These are phyloP conservation scores for Halictus quadricinctus DNA, from an alignment of 2,888 invertebrate genomes.

Conservation along the genomic window DNA sequence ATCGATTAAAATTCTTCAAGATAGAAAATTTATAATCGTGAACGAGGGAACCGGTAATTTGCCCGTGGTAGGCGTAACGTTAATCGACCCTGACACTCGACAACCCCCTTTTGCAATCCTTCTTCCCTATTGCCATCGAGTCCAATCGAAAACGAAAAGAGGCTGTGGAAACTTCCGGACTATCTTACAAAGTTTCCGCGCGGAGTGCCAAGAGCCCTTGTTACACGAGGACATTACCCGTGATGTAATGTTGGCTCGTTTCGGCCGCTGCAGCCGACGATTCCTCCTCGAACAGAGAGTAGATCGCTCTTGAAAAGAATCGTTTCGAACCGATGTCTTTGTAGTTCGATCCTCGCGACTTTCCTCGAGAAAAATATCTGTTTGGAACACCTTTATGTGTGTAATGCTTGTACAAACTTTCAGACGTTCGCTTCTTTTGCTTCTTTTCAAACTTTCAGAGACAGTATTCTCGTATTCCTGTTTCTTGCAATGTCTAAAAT, in stretches of 20 bases:
- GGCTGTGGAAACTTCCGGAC: not conserved
- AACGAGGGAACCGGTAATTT: not conserved
- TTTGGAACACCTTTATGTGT: too few relatives aligned
- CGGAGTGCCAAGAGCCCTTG: conserved; percentile 67
- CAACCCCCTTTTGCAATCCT: not conserved
- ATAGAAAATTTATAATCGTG: too few relatives aligned
- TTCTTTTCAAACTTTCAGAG: too few relatives aligned
- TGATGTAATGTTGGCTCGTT: not conserved
- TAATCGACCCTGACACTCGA: conserved; percentile 13
- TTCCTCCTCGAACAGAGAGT: not conserved
- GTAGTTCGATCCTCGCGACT: not conserved
- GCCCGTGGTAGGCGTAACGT: not conserved
- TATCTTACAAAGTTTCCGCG: conserved; percentile 21
- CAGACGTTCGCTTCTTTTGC: too few relatives aligned
- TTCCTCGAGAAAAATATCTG: not conserved
- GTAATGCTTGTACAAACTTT: too few relatives aligned
- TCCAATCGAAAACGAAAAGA: not conserved
- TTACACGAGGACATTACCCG: conserved; percentile 38
- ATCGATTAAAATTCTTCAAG: too few relatives aligned
- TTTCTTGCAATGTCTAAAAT: too few relatives aligned
- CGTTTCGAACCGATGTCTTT: not conserved
- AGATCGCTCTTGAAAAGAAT: not conserved
- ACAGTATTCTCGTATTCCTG: too few relatives aligned
- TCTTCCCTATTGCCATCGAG: not conserved
- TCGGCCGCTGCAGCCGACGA: not conserved